Percentiles rank a stretch among this genome's conserved stretches.
phyloP scores from a whole-genome alignment of 64 coral and sea anemone genomes.

The Pachyseris speciosa region DNA sequence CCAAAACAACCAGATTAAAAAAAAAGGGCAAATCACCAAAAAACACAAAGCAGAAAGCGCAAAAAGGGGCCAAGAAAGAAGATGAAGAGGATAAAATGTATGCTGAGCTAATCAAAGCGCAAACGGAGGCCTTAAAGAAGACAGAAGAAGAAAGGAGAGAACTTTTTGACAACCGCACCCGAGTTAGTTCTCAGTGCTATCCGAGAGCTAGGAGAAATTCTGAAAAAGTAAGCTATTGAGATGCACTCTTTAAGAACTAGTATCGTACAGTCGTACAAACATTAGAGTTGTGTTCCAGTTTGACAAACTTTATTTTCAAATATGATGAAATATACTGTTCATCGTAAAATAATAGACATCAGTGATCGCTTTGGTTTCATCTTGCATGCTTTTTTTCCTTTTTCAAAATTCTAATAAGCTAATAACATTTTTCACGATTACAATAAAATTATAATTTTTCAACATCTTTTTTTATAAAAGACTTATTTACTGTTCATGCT shows the following conservation, averaged over 20 bases:
- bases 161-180: slow-evolving; percentile 43
- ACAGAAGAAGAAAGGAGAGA: slow-evolving; percentile 38
- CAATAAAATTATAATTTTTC: too few relatives aligned
- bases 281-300: not conserved
- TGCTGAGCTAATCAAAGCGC: slow-evolving; percentile 39
- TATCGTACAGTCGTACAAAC: not conserved
- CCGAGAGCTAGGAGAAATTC: slow-evolving; percentile 23
- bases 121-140: slow-evolving; percentile 51
- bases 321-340: too few relatives aligned
- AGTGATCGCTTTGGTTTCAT: too few relatives aligned
- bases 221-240: slow-evolving; percentile 15
- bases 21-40: not conserved
- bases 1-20: not conserved
- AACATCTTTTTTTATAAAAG: too few relatives aligned
- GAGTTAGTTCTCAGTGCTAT: slow-evolving; percentile 42
- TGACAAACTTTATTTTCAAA: not conserved
- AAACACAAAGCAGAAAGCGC: not conserved
- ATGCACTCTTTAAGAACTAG: not conserved
- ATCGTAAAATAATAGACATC: too few relatives aligned
- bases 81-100: slow-evolving; percentile 13
- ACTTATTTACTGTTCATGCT: too few relatives aligned
- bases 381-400: too few relatives aligned
- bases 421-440: too few relatives aligned
- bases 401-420: too few relatives aligned
- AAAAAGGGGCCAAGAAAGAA: not conserved